Conservation (phyloP, 2,888 invertebrate genomes). For the Seira ritae region DNA sequence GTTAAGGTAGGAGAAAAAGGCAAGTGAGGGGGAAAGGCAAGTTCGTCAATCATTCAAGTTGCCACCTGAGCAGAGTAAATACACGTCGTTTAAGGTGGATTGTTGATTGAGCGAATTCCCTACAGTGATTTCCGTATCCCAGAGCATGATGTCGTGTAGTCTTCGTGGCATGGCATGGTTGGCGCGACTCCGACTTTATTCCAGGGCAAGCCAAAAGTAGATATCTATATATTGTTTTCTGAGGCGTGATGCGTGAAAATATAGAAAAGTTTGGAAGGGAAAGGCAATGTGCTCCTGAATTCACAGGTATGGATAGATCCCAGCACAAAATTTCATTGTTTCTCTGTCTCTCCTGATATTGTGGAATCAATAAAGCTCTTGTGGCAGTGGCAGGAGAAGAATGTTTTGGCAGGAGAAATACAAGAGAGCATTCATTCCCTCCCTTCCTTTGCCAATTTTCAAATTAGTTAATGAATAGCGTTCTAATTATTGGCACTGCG, state of each 20-base stretch:
- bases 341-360: no score
- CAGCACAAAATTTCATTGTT: no score
- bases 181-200: background rate
- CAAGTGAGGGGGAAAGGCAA: slow-evolving; percentile 7
- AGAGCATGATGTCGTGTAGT: no score
- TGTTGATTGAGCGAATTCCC: slow-evolving; percentile 35
- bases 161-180: no score
- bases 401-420: no score
- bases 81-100: slow-evolving; percentile 17
- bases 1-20: background rate
- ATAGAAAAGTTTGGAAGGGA: background rate
- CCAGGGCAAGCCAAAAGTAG: background rate
- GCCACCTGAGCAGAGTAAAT: slow-evolving; percentile 18
- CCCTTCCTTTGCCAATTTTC: slow-evolving; percentile 1
- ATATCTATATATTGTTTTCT: no score
- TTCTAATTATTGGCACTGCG: slow-evolving; percentile 14
- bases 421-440: background rate
- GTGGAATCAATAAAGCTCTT: background rate
- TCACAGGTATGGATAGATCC: no score
- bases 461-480: slow-evolving; percentile 23
- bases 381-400: no score
- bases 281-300: background rate
- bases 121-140: slow-evolving; percentile 49
- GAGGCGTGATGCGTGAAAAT: slow-evolving; percentile 11
- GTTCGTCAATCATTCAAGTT: slow-evolving; percentile 45